phyloP scores from a whole-genome alignment of 2,797 vertebrate genomes.

The Protonibea diacanthus region DNA sequence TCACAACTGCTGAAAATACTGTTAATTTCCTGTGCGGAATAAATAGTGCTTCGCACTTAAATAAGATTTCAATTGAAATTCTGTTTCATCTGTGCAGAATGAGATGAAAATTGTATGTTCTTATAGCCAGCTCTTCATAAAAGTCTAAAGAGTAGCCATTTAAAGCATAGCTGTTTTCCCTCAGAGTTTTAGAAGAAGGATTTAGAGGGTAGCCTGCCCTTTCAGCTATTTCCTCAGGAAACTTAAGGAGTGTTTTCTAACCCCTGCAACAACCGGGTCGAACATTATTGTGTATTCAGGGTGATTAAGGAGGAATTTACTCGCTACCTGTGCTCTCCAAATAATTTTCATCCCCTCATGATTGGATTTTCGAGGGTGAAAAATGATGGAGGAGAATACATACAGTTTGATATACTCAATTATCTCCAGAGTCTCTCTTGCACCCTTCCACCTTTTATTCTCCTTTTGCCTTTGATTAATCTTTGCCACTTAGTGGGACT shows the following conservation, averaged over 20 bases:
- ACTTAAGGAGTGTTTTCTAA: constrained; percentile 59
- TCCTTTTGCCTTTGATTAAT: constrained; percentile 74
- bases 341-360: constrained; percentile 63
- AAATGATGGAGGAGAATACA: constrained; percentile 60
- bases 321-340: constrained; percentile 66
- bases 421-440: constrained; percentile 57
- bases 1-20: constrained; percentile 29
- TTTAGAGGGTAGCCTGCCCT: constrained; percentile 59
- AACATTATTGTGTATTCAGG: constrained; percentile 60
- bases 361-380: constrained; percentile 65
- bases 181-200: constrained; percentile 16
- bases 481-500: constrained; percentile 66
- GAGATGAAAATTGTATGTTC: constrained; percentile 37
- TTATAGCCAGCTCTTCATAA: constrained; percentile 36
- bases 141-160: constrained; percentile 51
- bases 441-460: constrained; percentile 51
- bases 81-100: constrained; percentile 34
- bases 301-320: constrained; percentile 69
- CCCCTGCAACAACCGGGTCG: constrained; percentile 43
- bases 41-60: constrained; percentile 41
- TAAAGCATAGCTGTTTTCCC: constrained; percentile 37
- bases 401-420: constrained; percentile 65
- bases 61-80: constrained; percentile 41
- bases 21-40: constrained; percentile 44
- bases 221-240: constrained; percentile 59